A percentile compares a stretch with the other conserved stretches of the same genome.
Evolutionary conservation across 2,888 invertebrate species (phyloP).

Genomic region (Erpobdella octoculata): DNA sequence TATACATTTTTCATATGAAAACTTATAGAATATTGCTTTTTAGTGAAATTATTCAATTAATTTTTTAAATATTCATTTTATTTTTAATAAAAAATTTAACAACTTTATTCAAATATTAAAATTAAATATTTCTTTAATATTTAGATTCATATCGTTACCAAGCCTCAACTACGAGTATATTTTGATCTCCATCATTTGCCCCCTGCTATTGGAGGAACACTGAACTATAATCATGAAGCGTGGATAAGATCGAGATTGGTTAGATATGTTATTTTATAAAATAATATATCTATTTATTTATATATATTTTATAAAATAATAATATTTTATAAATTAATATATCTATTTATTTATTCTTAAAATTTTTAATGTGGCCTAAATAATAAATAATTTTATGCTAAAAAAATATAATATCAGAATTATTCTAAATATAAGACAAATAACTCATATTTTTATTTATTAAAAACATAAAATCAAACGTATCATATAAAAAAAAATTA

Average conservation of each 20-base stretch:
- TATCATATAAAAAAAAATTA: no score
- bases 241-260: constrained; percentile 73
- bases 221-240: constrained; percentile 64
- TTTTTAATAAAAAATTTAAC: no score
- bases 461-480: background rate
- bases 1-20: no score
- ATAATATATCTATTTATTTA: background rate
- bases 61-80: no score
- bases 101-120: background rate
- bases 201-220: constrained; percentile 65
- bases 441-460: background rate
- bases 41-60: no score
- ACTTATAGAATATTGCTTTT: no score
- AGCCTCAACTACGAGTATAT: background rate
- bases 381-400: background rate
- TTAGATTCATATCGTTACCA: constrained; percentile 11
- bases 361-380: background rate
- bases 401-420: background rate
- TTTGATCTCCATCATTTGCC: constrained; percentile 57
- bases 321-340: background rate
- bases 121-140: background rate
- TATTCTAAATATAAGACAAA: background rate
- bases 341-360: background rate
- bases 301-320: background rate
- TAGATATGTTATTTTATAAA: constrained; percentile 42